Conservation (phyloP, 2,113 vertebrate species). For the Zootoca vivipara region DNA sequence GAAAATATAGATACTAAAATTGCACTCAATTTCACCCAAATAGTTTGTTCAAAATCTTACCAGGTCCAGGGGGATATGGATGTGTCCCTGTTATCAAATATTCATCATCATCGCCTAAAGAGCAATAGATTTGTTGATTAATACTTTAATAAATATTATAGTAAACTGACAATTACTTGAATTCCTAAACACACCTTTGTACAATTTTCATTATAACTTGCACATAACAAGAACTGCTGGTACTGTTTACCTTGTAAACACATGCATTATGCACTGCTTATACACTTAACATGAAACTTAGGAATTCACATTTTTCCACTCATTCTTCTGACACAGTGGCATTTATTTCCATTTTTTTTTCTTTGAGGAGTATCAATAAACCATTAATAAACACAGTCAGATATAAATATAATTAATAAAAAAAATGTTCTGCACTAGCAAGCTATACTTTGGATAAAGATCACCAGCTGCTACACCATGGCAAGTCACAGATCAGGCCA, state of each 20-base stretch:
- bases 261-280: background rate
- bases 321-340: too few species aligned
- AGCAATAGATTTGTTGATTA: background rate
- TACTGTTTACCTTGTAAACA: background rate
- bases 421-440: too few species aligned
- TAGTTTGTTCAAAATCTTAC: conserved; percentile 49
- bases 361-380: too few species aligned
- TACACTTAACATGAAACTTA: background rate
- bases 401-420: too few species aligned
- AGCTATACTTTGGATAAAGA: too few species aligned
- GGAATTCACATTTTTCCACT: background rate
- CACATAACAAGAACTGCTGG: background rate
- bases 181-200: background rate
- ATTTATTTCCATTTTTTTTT: too few species aligned
- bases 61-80: conserved; percentile 94
- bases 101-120: conserved; percentile 86
- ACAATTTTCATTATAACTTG: background rate
- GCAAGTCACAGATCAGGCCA: too few species aligned
- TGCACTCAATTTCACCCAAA: background rate
- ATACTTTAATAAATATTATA: background rate
- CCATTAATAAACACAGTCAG: too few species aligned
- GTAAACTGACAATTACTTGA: background rate
- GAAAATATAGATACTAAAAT: background rate
- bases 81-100: conserved; percentile 97
- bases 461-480: too few species aligned